A percentile compares a stretch with the other conserved stretches of the same genome.
phyloP scores from a whole-genome alignment of 1,140 invertebrate species.

The Trachelipus rathkii region DNA sequence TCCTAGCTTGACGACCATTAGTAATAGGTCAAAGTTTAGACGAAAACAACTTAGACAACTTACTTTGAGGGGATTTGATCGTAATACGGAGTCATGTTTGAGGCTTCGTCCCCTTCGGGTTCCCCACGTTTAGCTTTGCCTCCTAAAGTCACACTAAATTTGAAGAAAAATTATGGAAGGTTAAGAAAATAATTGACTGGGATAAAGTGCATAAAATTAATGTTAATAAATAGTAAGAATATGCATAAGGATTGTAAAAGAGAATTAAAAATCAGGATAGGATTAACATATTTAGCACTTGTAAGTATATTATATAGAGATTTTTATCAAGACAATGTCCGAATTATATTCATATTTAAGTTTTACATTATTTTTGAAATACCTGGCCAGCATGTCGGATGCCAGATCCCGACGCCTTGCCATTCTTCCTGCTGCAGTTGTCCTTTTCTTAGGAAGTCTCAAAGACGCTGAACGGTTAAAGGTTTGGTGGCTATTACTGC shows the following conservation, averaged over 20 bases:
- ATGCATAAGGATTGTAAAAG: background rate
- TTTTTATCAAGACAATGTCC: too few relatives aligned
- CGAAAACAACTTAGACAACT: too few relatives aligned
- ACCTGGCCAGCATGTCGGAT: slow-evolving; percentile 30
- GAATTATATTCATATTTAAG: too few relatives aligned
- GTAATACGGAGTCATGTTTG: slow-evolving; percentile 33
- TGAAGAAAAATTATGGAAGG: background rate
- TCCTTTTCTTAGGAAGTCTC: background rate
- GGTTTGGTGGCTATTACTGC: background rate
- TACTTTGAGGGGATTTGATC: slow-evolving; percentile 52
- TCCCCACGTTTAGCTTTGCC: slow-evolving; percentile 34
- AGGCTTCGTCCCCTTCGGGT: slow-evolving; percentile 41
- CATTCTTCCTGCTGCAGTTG: slow-evolving; percentile 1
- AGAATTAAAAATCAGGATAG: too few relatives aligned
- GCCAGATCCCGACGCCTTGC: slow-evolving; percentile 18
- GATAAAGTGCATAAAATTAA: background rate
- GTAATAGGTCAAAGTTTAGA: too few relatives aligned
- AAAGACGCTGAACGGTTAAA: slow-evolving; percentile 26
- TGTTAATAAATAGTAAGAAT: background rate
- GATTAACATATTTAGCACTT: too few relatives aligned
- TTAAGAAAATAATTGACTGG: too few relatives aligned
- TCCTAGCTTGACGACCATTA: too few relatives aligned
- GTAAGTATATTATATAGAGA: too few relatives aligned
- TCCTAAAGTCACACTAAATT: slow-evolving; percentile 35
- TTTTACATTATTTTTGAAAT: too few relatives aligned